Base-by-base conservation (phyloP, 2,797 vertebrate species). In the Mycteria americana region DNA sequence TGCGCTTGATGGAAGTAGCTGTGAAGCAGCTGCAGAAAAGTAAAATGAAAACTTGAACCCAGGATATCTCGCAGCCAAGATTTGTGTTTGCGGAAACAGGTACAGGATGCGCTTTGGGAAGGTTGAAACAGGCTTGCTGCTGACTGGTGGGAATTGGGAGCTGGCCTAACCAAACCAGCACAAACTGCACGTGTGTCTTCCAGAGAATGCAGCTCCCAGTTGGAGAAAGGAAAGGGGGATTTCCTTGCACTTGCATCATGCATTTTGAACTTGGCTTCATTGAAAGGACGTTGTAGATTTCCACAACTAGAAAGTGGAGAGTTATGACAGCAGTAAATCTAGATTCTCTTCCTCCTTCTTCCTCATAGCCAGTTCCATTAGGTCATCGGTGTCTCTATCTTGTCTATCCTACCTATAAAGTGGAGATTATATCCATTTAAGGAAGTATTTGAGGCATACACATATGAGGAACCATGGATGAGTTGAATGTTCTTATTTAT, bases 171-270 rank as follows among this genome's bases (percentile, higher is more conserved):
- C 59, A 18, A 73, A 59, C 8, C 53, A 25, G 45, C 54, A 21
- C 0, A 6, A 8, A 6, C 39, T 51, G 39, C 23, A 6, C 0
- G 30, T 2, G 1, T 1, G 2, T 8, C 77, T 56, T 28, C 28
- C 46, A 18, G 72, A 14, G 39, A 19, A 1, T 1, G 39, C 33
- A 73, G 73, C 54, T 91, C 53, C 70, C 43, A 25, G 35, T 0
- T 43, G 83, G 33, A 48, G 59, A 8, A 15, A 10, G 39, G 7
- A 37, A 9, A 11, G 28, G 10, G 46, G 4, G 5, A 8, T 65
- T 37, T 89, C 56, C 33, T 28, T 62, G 7, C 30, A 2, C 72
- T 85, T 51, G 6, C 18, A 13, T 43, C 13, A 0, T 2, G 17
- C 11, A 1, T 37, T 50, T 53, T 43, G 62, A 76, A 46, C 21